Evolutionary conservation across 2,797 vertebrate genomes (phyloP).

Genomic region (Xiphorhynchus erythropygius): DNA sequence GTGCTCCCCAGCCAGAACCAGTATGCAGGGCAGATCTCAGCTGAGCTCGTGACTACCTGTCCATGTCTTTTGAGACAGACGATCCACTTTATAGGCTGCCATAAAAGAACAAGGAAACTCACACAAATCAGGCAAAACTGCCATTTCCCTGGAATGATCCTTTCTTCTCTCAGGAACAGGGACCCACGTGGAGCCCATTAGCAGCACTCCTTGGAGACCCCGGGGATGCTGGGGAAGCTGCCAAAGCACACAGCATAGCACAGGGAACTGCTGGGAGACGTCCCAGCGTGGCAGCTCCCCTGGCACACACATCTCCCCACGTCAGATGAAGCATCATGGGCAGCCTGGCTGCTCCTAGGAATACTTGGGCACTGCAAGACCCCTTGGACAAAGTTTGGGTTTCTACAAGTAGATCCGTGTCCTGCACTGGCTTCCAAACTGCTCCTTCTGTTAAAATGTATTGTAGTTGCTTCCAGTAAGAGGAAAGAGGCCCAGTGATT

Average conservation of each 20-base stretch:
- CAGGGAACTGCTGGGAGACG: fast-evolving
- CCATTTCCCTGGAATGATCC: background rate
- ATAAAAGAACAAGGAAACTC: background rate
- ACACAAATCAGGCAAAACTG: constrained; percentile 14
- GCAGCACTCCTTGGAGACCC: fast-evolving
- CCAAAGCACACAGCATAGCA: background rate
- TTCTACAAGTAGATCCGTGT: background rate
- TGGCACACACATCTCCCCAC: fast-evolving
- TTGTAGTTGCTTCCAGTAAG: background rate
- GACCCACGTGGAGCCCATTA: background rate
- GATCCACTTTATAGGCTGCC: background rate
- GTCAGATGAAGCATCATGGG: fast-evolving
- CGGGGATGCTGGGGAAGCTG: background rate
- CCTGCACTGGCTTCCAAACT: background rate
- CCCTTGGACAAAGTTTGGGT: background rate
- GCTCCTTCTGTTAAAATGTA: background rate
- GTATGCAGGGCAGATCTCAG: background rate
- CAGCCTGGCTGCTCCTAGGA: background rate
- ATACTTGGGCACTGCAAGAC: fast-evolving
- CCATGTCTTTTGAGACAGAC: background rate
- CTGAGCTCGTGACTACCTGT: background rate
- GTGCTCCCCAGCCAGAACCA: background rate
- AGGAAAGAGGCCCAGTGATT: background rate
- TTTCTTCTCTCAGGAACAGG: background rate
- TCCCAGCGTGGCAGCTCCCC: fast-evolving